Percentiles rank a stretch among this genome's conserved stretches.
phyloP scores from a whole-genome alignment of 2,888 invertebrate genomes.

The Phyllotreta striolata region DNA sequence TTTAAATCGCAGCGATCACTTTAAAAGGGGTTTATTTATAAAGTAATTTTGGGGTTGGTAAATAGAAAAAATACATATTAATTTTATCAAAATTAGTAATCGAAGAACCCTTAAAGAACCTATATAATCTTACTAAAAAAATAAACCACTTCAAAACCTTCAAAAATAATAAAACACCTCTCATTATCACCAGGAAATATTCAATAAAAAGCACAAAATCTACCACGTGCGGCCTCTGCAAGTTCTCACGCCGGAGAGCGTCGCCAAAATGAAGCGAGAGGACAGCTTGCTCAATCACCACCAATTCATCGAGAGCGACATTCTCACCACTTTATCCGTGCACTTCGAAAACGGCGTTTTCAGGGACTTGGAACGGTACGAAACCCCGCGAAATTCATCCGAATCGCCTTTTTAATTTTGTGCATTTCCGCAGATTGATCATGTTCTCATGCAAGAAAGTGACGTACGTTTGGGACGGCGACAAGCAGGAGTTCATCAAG shows the following conservation, averaged over 20 bases:
- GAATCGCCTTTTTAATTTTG: too few relatives aligned
- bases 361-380: constrained; percentile 54
- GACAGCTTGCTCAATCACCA: constrained; percentile 48
- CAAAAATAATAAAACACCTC: too few relatives aligned
- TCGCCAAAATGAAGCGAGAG: constrained; percentile 51
- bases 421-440: constrained; percentile 54
- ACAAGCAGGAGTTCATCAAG: constrained; percentile 72
- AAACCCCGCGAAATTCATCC: constrained; percentile 2
- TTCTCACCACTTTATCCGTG: constrained; percentile 50
- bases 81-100: too few relatives aligned
- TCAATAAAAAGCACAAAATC: constrained; percentile 58
- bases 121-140: too few relatives aligned
- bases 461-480: constrained; percentile 80
- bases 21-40: too few relatives aligned
- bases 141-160: too few relatives aligned
- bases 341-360: constrained; percentile 59
- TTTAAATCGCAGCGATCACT: too few relatives aligned
- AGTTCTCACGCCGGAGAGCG: constrained; percentile 53
- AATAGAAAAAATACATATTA: too few relatives aligned
- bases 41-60: too few relatives aligned
- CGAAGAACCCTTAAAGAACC: too few relatives aligned
- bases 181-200: constrained; percentile 61
- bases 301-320: constrained; percentile 36
- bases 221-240: constrained; percentile 56
- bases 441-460: constrained; percentile 86